These are phyloP conservation scores for Umimayanthus chanpuru DNA, from an alignment of 92 coral and sea anemone genomes.

Conservation along the genomic window DNA sequence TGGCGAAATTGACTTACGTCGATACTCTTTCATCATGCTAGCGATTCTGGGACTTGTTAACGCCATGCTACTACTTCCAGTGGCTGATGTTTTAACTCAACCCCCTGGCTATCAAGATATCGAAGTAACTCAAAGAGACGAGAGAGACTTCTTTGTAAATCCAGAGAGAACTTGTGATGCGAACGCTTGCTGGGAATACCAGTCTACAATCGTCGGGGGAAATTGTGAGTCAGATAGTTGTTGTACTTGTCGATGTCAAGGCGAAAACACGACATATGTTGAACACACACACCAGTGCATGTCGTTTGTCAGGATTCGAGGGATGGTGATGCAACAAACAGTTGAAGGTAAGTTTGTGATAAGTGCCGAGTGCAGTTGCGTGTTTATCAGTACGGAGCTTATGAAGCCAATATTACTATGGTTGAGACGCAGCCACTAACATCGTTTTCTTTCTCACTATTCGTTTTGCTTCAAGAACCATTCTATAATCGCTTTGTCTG, in stretches of 20 bases:
- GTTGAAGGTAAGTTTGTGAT: neutral
- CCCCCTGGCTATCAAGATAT: neutral
- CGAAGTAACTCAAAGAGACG: neutral
- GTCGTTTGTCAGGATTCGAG: neutral
- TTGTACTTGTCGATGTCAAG: too few species aligned
- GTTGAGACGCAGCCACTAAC: too few species aligned
- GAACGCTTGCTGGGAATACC: neutral
- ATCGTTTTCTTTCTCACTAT: too few species aligned
- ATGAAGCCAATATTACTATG: too few species aligned
- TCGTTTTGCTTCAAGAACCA: too few species aligned
- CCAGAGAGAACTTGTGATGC: neutral
- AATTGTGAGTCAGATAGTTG: neutral
- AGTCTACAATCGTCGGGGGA: constrained; percentile 7
- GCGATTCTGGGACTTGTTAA: neutral
- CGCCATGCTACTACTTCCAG: neutral
- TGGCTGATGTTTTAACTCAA: neutral
- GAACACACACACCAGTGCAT: neutral
- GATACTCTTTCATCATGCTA: too few species aligned
- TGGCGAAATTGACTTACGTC: too few species aligned
- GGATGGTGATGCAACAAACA: too few species aligned
- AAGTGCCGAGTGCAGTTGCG: neutral
- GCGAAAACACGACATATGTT: neutral
- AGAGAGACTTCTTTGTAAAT: neutral
- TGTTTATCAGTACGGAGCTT: too few species aligned
- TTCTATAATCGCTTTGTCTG: too few species aligned